phyloP scores from a whole-genome alignment of 2,888 invertebrate genomes.

The Lycocerus yunnanus region DNA sequence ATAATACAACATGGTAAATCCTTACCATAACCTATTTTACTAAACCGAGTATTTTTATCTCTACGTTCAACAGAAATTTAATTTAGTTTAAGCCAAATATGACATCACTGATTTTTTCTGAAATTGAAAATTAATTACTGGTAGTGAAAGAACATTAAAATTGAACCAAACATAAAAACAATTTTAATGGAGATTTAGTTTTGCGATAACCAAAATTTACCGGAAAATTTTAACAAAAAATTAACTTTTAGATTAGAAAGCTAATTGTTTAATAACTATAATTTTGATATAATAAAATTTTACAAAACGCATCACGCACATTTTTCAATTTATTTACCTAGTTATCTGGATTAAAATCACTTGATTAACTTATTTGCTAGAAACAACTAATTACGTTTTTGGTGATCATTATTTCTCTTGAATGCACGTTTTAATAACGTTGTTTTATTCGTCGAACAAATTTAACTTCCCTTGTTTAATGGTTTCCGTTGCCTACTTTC shows the following conservation, averaged over 20 bases:
- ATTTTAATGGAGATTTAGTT: neutral
- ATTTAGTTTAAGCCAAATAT: too few relatives aligned
- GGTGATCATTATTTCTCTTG: slow-evolving; percentile 8
- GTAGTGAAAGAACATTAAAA: neutral
- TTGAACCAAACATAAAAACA: neutral
- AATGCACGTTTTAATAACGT: slow-evolving; percentile 27
- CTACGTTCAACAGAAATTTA: too few relatives aligned
- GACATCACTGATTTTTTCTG: too few relatives aligned
- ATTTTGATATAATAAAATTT: neutral
- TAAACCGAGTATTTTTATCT: too few relatives aligned
- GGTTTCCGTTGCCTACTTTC: slow-evolving; percentile 37
- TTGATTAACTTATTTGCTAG: neutral
- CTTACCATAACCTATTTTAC: too few relatives aligned
- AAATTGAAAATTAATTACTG: neutral
- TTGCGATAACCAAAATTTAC: neutral
- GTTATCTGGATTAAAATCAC: neutral
- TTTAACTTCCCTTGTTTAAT: slow-evolving; percentile 36
- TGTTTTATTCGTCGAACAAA: slow-evolving; percentile 37
- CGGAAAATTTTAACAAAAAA: neutral
- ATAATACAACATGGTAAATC: too few relatives aligned
- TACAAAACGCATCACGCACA: neutral
- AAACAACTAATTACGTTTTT: neutral
- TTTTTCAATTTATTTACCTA: neutral
- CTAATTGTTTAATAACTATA: neutral
- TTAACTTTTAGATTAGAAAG: neutral